Conservation (phyloP, 2,113 vertebrate genomes). For the Bettongia penicillata region DNA sequence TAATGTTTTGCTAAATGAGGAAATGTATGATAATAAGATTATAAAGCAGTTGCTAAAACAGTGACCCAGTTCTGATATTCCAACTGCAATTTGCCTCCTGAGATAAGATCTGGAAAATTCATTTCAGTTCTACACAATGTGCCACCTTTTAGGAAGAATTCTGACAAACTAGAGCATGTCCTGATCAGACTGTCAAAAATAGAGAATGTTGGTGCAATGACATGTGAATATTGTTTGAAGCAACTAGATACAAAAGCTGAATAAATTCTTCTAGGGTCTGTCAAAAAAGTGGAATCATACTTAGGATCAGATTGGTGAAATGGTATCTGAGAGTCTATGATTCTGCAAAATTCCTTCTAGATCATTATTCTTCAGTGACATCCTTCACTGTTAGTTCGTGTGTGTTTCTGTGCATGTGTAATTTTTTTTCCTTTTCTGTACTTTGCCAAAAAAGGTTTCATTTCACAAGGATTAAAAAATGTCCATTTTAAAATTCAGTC, state of each 20-base stretch:
- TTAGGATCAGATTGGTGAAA: background rate
- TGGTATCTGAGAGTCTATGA: background rate
- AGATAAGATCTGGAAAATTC: background rate
- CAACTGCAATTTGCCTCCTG: background rate
- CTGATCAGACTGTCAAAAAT: background rate
- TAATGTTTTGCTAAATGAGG: conserved; percentile 43
- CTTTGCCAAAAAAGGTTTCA: conserved; percentile 9
- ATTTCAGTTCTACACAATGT: background rate
- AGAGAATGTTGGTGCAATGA: background rate
- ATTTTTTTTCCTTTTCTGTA: conserved; percentile 34
- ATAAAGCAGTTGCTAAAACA: background rate
- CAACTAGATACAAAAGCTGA: background rate
- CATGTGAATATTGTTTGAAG: background rate
- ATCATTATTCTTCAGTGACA: conserved; percentile 47
- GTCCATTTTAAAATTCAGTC: conserved; percentile 55
- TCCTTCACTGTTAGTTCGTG: conserved; percentile 35
- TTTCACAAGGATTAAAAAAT: conserved; percentile 62
- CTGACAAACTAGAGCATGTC: background rate
- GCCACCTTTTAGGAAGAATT: background rate
- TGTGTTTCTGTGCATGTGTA: background rate
- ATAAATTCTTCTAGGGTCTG: background rate
- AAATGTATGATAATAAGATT: background rate
- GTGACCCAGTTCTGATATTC: background rate
- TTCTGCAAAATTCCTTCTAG: background rate
- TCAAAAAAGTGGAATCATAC: background rate